Base-by-base conservation (phyloP, 2,888 invertebrate genomes). In the Lepidocyrtoides sp. region DNA sequence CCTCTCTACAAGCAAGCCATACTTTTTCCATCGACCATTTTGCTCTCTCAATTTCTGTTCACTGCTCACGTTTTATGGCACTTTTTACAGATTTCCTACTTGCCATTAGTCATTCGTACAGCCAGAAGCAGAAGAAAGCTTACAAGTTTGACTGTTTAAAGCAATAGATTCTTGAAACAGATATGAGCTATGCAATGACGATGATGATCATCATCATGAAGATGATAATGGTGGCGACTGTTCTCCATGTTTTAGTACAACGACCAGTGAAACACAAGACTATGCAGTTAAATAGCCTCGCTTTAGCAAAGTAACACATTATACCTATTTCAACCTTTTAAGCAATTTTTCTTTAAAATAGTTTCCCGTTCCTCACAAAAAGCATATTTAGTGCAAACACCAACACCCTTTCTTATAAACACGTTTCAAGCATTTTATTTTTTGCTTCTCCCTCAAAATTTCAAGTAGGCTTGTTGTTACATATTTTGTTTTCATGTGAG, bases 81-180 rank as follows among this genome's bases (percentile, higher is more conserved):
- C 51, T 86, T 84, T 51, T 84, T 69, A 84, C 84, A 84, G 84
- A 84, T 69, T 84, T 75, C 23, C 75, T 60, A 26, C 41, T 14
- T 12, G 72, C 85, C 75, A 86, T 86, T 75, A 75, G 72, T 75
- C 85, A 86, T 23, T 32, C 26, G 29, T 51, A 54, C 20, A 79
- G 51, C 41, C 60, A 41, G 23, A 41, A 41, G 29, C 29, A 57
- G 8, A 10, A 51, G 51, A 77, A 44, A 72, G 17, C 17, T 77
- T 51, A 17, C 51, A 10, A 17, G 26, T 79, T 51, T 54, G 44
- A 10, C 17, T 20, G 44, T 29, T 14, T 48, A 17, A 44, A 51
- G 44, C 32, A 54, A 82, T 41, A 82, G 63, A 82, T 63, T 63
- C 14, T 60, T 26, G 44, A 1, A 63, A 14, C 26, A 41, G 82